Conservation (phyloP, 2,113 vertebrate species). For the Empidonax traillii region DNA sequence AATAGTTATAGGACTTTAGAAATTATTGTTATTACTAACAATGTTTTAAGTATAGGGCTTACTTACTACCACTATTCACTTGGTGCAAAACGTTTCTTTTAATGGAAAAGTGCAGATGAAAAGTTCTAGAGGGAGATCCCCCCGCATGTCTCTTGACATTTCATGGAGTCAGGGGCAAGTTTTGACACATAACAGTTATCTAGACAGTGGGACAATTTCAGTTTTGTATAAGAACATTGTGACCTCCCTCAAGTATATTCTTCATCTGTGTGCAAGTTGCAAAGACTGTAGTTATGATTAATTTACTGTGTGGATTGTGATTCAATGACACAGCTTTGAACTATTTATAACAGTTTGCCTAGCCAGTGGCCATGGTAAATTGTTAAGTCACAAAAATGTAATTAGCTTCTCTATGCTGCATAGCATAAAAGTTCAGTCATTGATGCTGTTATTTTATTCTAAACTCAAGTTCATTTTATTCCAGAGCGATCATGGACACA, state of each 20-base stretch:
- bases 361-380: not conserved
- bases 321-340: not conserved
- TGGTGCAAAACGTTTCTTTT: not conserved
- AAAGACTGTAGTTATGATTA: not conserved
- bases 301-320: not conserved
- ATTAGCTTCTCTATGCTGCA: not conserved
- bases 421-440: not conserved
- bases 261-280: not conserved
- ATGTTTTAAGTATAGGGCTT: not conserved
- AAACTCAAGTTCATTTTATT: not conserved
- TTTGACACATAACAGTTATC: not conserved
- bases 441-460: not conserved
- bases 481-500: not conserved
- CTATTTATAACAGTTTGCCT: not conserved
- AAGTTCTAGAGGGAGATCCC: not conserved
- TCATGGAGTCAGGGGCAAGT: accelerated
- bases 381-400: not conserved
- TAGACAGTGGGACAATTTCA: not conserved
- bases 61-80: not conserved
- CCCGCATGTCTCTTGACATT: not conserved
- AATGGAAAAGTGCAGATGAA: not conserved
- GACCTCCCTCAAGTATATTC: not conserved
- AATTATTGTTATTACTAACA: not conserved
- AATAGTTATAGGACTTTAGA: not conserved
- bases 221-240: not conserved